These are phyloP conservation scores for Steinernema khuongi DNA, from an alignment of 1,140 invertebrate species.

Conservation along the genomic window DNA sequence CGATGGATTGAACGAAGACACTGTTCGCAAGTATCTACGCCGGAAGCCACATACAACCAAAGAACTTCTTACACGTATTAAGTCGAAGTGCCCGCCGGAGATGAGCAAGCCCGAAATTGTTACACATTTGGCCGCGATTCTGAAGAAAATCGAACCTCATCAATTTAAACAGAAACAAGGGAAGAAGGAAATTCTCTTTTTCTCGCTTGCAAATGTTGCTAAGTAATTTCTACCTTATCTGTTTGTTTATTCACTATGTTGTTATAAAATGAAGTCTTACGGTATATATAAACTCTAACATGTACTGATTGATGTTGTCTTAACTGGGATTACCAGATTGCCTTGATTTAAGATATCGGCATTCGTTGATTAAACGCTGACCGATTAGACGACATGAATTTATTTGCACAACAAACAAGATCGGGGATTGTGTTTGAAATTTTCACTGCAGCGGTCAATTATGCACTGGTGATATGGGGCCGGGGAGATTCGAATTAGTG, in stretches of 20 bases:
- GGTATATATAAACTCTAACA: too few species aligned
- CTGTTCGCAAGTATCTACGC: slow-evolving; percentile 46
- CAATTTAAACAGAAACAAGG: slow-evolving; percentile 49
- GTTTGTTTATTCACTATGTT: not conserved
- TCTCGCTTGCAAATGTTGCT: slow-evolving; percentile 37
- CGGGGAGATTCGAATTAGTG: not conserved
- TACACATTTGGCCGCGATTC: slow-evolving; percentile 47
- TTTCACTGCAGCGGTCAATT: not conserved
- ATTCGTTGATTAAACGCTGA: too few species aligned
- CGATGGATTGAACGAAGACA: slow-evolving; percentile 48
- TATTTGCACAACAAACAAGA: not conserved
- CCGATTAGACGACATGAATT: too few species aligned
- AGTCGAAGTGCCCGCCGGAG: slow-evolving; percentile 33
- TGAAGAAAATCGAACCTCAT: slow-evolving; percentile 51
- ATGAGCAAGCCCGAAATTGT: slow-evolving; percentile 51
- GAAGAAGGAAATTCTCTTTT: slow-evolving; percentile 53
- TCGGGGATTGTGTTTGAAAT: not conserved
- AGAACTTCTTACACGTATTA: slow-evolving; percentile 48
- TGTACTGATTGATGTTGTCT: too few species aligned
- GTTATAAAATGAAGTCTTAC: not conserved
- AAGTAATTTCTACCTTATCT: not conserved
- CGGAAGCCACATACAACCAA: slow-evolving; percentile 55
- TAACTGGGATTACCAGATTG: too few species aligned
- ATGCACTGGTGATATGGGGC: not conserved
- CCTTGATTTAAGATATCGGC: too few species aligned